Evolutionary conservation across 1,140 invertebrate genomes (phyloP).

Genomic region (Gonioctena quinquepunctata): DNA sequence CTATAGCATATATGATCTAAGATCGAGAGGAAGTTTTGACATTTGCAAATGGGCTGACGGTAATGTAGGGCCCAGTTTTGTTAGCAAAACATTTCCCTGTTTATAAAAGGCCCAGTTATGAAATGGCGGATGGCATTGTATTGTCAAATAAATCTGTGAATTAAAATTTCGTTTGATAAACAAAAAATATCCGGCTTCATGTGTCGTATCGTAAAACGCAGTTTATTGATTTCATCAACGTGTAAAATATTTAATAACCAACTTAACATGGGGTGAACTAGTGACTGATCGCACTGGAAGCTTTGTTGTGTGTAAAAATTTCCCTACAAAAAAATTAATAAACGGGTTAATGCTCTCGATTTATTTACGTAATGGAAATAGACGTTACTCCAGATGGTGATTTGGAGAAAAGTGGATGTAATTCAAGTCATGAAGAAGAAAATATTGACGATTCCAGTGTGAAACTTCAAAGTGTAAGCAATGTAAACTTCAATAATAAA

Average conservation of each 20-base stretch:
- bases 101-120: slow-evolving; percentile 47
- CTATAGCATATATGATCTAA: no score
- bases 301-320: slow-evolving; percentile 30
- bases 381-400: slow-evolving; percentile 50
- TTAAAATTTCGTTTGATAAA: slow-evolving; percentile 17
- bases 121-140: slow-evolving; percentile 53
- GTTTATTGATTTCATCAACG: slow-evolving; percentile 16
- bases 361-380: slow-evolving; percentile 52
- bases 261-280: slow-evolving; percentile 40
- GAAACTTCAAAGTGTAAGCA: slow-evolving; percentile 16
- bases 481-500: slow-evolving; percentile 11
- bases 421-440: slow-evolving; percentile 42
- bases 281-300: slow-evolving; percentile 20
- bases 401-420: slow-evolving; percentile 35
- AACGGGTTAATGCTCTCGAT: slow-evolving; percentile 23
- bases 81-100: slow-evolving; percentile 39
- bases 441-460: slow-evolving; percentile 29
- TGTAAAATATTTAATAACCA: slow-evolving; percentile 22
- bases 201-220: slow-evolving; percentile 18
- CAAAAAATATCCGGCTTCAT: slow-evolving; percentile 7
- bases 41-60: slow-evolving; percentile 11
- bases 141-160: slow-evolving; percentile 36
- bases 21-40: no score
- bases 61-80: slow-evolving; percentile 18
- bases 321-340: slow-evolving; percentile 8